A percentile compares a stretch with the other conserved stretches of the same genome.
Conservation (phyloP, 2,888 invertebrate genomes). For the Pachydiplax longipennis region DNA sequence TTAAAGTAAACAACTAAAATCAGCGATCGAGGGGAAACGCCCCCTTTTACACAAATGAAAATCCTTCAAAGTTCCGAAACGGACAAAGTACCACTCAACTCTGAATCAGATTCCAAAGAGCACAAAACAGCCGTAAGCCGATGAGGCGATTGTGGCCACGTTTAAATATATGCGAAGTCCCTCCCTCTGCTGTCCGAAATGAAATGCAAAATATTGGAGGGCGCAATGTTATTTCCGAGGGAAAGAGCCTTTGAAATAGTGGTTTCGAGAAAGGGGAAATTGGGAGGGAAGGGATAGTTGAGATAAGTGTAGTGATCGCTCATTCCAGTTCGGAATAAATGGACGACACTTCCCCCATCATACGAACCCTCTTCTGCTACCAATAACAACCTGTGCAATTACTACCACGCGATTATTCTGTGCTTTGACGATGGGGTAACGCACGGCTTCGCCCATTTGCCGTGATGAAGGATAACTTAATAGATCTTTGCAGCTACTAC, state of each 20-base stretch:
- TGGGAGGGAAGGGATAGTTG: not conserved
- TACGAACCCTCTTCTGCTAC: not conserved
- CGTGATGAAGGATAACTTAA: no score
- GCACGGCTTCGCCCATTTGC: no score
- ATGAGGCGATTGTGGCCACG: not conserved
- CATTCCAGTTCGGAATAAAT: constrained; percentile 14
- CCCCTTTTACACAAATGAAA: not conserved
- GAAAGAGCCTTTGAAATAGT: not conserved
- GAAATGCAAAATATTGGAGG: not conserved
- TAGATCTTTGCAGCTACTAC: no score
- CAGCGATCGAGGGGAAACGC: not conserved
- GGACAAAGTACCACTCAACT: not conserved
- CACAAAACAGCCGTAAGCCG: not conserved
- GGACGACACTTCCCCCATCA: not conserved
- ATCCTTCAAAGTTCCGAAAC: not conserved
- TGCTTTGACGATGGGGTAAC: not conserved
- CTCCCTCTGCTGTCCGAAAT: not conserved
- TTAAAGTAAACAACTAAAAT: not conserved
- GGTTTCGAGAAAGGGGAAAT: not conserved
- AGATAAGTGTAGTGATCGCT: constrained; percentile 23
- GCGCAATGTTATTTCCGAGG: not conserved
- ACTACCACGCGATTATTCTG: constrained; percentile 11
- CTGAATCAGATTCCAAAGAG: not conserved
- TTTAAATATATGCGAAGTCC: not conserved
- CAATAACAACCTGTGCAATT: constrained; percentile 4